A percentile compares a stretch with the other conserved stretches of the same genome.
These are phyloP conservation scores for Ceratina calcarata DNA, from an alignment of 1,140 invertebrate species.

Conservation along the genomic window DNA sequence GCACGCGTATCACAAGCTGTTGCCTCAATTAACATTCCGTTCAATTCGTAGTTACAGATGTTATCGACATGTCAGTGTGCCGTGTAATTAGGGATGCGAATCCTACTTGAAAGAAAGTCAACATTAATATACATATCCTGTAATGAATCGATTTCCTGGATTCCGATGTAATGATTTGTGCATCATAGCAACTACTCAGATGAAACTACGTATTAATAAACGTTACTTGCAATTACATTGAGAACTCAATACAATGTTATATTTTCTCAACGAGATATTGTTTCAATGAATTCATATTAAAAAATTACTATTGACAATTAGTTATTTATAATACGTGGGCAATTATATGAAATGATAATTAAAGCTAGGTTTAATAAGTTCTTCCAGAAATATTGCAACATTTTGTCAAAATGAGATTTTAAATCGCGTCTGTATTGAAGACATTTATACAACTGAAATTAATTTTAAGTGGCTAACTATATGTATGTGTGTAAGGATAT, in stretches of 20 bases:
- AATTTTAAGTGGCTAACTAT: background rate
- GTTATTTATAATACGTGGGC: no score
- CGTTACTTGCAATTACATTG: background rate
- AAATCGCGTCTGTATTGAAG: background rate
- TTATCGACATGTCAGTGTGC: background rate
- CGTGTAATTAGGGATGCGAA: background rate
- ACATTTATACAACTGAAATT: background rate
- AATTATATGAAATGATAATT: no score
- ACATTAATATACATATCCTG: no score
- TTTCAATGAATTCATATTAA: no score
- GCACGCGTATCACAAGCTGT: conserved; percentile 9
- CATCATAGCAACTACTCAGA: background rate
- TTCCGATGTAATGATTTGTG: background rate
- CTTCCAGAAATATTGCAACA: no score
- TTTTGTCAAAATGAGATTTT: no score
- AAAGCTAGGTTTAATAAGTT: no score
- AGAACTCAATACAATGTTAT: background rate
- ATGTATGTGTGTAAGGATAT: conserved; percentile 19
- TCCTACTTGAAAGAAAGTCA: no score
- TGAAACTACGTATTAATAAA: no score
- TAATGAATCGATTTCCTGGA: background rate
- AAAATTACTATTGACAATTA: no score
- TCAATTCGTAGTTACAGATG: conserved; percentile 3
- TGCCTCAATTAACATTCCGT: conserved; percentile 40
- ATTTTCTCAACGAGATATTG: no score